Evolutionary conservation across 2,888 invertebrate genomes (phyloP).

Genomic region (Slavum lentiscoides): DNA sequence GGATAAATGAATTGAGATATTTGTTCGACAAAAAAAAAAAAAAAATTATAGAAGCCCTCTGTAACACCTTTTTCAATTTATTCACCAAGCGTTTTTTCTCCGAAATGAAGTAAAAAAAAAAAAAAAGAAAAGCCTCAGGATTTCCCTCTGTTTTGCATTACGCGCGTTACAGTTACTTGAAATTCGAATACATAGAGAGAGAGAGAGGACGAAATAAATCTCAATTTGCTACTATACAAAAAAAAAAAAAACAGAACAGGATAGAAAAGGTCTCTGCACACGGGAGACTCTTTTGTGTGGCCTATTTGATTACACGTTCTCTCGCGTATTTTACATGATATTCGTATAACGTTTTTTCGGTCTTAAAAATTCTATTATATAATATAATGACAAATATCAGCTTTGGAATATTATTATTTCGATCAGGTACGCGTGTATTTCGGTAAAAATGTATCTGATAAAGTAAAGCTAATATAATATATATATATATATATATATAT

Average conservation of each 20-base stretch:
- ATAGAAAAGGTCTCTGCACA: slow-evolving; percentile 20
- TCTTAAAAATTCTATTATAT: slow-evolving; percentile 16
- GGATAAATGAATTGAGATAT: slow-evolving; percentile 24
- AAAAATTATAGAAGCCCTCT: not conserved
- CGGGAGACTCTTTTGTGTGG: slow-evolving; percentile 31
- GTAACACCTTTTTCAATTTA: slow-evolving; percentile 45
- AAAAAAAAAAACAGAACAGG: slow-evolving; percentile 8
- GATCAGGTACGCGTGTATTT: not conserved
- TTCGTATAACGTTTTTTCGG: slow-evolving; percentile 5
- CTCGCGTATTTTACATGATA: slow-evolving; percentile 27
- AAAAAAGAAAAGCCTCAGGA: slow-evolving; percentile 1
- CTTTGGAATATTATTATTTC: slow-evolving; percentile 17
- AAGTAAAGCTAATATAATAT: too few relatives aligned
- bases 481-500: not conserved
- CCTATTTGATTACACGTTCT: slow-evolving; percentile 42
- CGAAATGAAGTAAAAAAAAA: slow-evolving; percentile 8
- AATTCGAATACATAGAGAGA: slow-evolving; percentile 1
- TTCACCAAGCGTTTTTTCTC: slow-evolving; percentile 37
- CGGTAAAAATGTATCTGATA: not conserved
- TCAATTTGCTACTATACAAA: slow-evolving; percentile 40
- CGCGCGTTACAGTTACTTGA: slow-evolving; percentile 19
- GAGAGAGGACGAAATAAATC: slow-evolving; percentile 31
- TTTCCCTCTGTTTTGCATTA: slow-evolving; percentile 43
- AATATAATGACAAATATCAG: slow-evolving; percentile 4
- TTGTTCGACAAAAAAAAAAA: not conserved